phyloP scores from a whole-genome alignment of 2,113 vertebrate species.

The Solenodon paradoxus region DNA sequence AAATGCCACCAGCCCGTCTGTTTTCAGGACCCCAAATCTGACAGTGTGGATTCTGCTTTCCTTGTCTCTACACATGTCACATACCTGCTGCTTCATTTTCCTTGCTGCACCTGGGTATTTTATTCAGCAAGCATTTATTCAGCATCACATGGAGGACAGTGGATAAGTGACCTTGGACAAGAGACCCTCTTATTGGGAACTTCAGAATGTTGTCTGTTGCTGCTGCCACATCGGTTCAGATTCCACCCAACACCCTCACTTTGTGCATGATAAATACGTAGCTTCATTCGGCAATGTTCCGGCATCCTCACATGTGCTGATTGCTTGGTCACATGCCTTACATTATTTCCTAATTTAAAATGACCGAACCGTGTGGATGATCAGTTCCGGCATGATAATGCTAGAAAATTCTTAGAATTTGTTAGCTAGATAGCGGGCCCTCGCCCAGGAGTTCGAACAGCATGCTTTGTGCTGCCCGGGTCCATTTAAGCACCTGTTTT shows the following conservation, averaged over 20 bases:
- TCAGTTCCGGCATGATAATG: neutral
- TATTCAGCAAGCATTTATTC: neutral
- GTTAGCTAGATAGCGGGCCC: neutral
- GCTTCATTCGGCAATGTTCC: neutral
- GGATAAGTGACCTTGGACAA: neutral
- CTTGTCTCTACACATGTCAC: rapidly evolving
- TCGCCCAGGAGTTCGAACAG: neutral
- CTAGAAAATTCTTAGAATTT: neutral
- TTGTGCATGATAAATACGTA: neutral
- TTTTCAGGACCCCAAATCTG: no score
- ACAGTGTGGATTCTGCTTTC: neutral
- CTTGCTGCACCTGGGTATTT: neutral
- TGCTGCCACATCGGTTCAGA: neutral
- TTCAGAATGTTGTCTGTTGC: neutral
- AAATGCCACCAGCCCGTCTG: neutral
- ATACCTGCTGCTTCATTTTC: neutral
- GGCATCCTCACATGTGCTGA: neutral
- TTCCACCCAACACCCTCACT: neutral
- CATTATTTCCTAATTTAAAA: neutral
- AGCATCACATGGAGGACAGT: rapidly evolving
- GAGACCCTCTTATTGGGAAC: neutral
- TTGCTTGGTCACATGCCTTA: neutral
- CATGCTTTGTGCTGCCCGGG: neutral
- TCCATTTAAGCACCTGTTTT: no score
- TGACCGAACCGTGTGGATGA: neutral